Evolutionary conservation across 2,113 vertebrate genomes (phyloP).

Genomic region (Eleginops maclovinus): DNA sequence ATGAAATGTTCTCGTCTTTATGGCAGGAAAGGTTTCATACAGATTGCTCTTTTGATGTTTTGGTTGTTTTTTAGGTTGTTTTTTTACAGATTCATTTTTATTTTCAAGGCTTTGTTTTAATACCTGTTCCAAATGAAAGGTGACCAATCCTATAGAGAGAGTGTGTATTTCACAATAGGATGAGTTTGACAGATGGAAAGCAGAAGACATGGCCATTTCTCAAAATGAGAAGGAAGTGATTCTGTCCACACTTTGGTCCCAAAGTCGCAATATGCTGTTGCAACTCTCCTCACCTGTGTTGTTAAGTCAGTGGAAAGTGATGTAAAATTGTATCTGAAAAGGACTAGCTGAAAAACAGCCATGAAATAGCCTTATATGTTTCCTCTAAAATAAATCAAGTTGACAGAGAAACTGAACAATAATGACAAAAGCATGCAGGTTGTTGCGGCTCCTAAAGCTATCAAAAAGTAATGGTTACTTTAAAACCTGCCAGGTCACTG

Average conservation of each 20-base stretch:
- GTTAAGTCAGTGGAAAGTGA: constrained; percentile 8
- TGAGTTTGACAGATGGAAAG: constrained; percentile 12
- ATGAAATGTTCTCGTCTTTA: not conserved
- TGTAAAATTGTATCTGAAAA: constrained; percentile 7
- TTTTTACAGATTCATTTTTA: not conserved
- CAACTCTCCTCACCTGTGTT: constrained; percentile 24
- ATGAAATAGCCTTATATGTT: constrained; percentile 33
- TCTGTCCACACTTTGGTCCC: constrained; percentile 32
- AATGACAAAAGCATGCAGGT: constrained; percentile 50
- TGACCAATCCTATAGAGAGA: not conserved
- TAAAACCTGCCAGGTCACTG: constrained; percentile 52
- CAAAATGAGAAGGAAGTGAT: constrained; percentile 14
- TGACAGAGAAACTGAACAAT: constrained; percentile 36
- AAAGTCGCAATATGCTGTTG: constrained; percentile 17
- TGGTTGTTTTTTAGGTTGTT: not conserved
- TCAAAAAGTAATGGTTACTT: constrained; percentile 39
- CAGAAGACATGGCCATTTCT: not conserved
- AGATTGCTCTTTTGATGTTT: not conserved
- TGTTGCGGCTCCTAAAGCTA: constrained; percentile 10
- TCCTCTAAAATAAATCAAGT: constrained; percentile 40
- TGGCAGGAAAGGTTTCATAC: not conserved
- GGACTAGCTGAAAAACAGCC: constrained; percentile 12
- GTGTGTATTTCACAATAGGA: constrained; percentile 2
- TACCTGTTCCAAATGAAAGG: not conserved
- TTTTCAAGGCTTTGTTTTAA: not conserved